Evolutionary conservation across 2,888 invertebrate species (phyloP).

Genomic region (Dascillus cervinus): DNA sequence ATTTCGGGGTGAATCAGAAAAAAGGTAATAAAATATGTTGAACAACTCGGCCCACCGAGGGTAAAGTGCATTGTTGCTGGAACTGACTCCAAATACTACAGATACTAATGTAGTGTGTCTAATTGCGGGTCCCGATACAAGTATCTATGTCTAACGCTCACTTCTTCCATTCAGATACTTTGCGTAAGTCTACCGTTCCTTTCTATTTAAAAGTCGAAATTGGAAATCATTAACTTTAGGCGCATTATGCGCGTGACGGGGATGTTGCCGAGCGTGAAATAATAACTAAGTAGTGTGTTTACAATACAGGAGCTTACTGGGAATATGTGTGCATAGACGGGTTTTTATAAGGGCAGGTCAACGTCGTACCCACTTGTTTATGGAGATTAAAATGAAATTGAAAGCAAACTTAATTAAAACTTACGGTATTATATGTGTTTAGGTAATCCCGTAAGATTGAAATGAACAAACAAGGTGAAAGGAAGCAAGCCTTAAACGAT

Average conservation of each 20-base stretch:
- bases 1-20: slow-evolving; percentile 31
- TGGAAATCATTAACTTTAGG: slow-evolving; percentile 17
- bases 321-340: too few species aligned
- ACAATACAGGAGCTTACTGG: slow-evolving; percentile 11
- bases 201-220: slow-evolving; percentile 11
- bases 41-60: slow-evolving; percentile 25
- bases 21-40: slow-evolving; percentile 34
- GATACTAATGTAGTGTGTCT: slow-evolving; percentile 32
- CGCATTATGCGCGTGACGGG: slow-evolving; percentile 17
- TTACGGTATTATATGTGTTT: too few species aligned
- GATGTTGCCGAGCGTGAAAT: slow-evolving; percentile 17
- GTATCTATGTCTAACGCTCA: slow-evolving; percentile 28
- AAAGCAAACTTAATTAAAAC: too few species aligned
- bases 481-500: too few species aligned
- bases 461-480: too few species aligned
- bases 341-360: too few species aligned
- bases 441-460: too few species aligned
- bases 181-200: slow-evolving; percentile 20
- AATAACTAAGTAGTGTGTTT: slow-evolving; percentile 19
- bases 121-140: slow-evolving; percentile 31
- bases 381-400: too few species aligned
- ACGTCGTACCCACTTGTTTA: too few species aligned
- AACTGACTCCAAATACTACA: slow-evolving; percentile 24
- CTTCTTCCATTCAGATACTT: slow-evolving; percentile 21
- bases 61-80: slow-evolving; percentile 15